These are phyloP conservation scores for Minunthozetes semirufus DNA, from an alignment of 2,888 invertebrate genomes.

Conservation along the genomic window DNA sequence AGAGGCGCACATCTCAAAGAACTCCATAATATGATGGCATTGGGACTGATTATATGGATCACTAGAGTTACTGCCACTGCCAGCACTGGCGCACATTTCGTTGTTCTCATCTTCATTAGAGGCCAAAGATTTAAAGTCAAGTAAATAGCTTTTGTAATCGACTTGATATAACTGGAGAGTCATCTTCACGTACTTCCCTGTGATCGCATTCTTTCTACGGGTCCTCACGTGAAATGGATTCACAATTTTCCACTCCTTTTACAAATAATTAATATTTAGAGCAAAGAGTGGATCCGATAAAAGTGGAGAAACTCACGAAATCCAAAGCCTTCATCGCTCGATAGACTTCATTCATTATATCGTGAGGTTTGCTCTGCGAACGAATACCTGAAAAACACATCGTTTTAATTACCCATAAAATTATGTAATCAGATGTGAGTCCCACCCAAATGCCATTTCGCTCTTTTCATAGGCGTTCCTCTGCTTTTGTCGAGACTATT, in stretches of 20 bases:
- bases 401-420: not conserved
- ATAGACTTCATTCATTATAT: constrained; percentile 99
- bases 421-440: not conserved
- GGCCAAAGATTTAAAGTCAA: constrained; percentile 86
- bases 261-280: constrained; percentile 36
- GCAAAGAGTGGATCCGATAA: not conserved
- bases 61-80: constrained; percentile 34
- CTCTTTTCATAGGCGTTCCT: constrained; percentile 61
- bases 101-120: constrained; percentile 49
- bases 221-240: constrained; percentile 94
- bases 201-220: constrained; percentile 75
- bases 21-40: constrained; percentile 95
- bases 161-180: constrained; percentile 98
- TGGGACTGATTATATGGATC: constrained; percentile 43
- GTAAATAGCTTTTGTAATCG: constrained; percentile 90
- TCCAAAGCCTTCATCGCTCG: constrained; percentile 96
- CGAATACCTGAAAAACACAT: constrained; percentile 59
- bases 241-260: constrained; percentile 92
- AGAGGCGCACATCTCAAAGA: constrained; percentile 99
- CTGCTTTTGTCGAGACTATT: constrained; percentile 41
- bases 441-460: constrained; percentile 47
- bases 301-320: constrained; percentile 58
- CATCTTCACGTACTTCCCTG: constrained; percentile 87
- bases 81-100: constrained; percentile 6
- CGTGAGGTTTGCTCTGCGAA: constrained; percentile 97